phyloP scores from a whole-genome alignment of 2,113 vertebrate genomes.

The Aegithalos caudatus region DNA sequence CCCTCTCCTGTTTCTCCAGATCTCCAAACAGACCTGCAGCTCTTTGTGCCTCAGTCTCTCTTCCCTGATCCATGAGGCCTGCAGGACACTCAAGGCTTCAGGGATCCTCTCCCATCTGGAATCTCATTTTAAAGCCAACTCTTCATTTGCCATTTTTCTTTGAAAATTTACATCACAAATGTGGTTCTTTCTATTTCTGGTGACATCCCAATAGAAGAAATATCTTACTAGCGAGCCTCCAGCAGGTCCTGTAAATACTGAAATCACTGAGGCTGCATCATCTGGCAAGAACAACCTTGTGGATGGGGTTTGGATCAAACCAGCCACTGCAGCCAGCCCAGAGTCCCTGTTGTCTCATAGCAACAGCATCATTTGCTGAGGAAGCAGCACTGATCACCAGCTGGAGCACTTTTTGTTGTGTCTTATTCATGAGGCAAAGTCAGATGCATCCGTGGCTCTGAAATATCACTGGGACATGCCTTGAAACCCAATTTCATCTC shows the following conservation, averaged over 20 bases:
- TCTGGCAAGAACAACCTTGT: not conserved
- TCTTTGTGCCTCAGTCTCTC: not conserved
- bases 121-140: not conserved
- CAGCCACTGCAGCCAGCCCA: not conserved
- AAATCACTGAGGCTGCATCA: not conserved
- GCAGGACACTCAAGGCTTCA: not conserved
- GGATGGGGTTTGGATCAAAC: not conserved
- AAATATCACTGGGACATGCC: not conserved
- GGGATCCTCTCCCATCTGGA: not conserved
- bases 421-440: not conserved
- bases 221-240: not conserved
- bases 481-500: not conserved
- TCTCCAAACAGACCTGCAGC: not conserved
- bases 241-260: not conserved
- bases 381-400: not conserved
- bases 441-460: not conserved
- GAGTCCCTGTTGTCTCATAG: slow-evolving; percentile 24
- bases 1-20: not conserved
- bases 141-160: not conserved
- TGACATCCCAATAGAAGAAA: not conserved
- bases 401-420: not conserved
- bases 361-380: slow-evolving; percentile 22
- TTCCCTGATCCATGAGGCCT: not conserved
- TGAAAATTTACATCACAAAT: not conserved
- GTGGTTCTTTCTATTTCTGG: not conserved